Evolutionary conservation across 2,113 vertebrate genomes (phyloP).

Genomic region (Burhinus oedicnemus): DNA sequence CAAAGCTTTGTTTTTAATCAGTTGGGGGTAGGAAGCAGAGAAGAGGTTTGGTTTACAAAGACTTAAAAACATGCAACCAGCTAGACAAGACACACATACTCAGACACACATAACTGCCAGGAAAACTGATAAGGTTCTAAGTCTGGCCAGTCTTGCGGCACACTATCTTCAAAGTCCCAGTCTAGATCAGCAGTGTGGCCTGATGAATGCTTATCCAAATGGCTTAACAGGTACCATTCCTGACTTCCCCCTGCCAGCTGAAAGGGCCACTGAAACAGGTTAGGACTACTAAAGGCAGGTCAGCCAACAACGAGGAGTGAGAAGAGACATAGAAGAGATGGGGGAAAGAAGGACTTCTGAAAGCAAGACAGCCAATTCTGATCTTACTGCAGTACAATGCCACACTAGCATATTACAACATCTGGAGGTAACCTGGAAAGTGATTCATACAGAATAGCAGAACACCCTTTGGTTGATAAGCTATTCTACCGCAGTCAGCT

Average conservation of each 20-base stretch:
- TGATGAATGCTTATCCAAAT: neutral
- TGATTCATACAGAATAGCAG: neutral
- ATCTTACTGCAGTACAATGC: neutral
- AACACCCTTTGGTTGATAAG: neutral
- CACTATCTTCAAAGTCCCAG: neutral
- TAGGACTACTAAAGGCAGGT: neutral
- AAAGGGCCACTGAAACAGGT: neutral
- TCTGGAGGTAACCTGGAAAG: neutral
- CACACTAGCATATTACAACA: neutral
- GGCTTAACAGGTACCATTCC: neutral
- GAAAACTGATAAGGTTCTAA: neutral
- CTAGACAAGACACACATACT: neutral
- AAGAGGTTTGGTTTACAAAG: rapidly evolving
- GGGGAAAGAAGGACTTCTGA: neutral
- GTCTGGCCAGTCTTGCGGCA: neutral
- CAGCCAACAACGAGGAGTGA: neutral
- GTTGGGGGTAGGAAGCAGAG: rapidly evolving
- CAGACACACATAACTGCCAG: neutral
- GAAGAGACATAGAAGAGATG: neutral
- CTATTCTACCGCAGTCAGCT: neutral
- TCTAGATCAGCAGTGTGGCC: neutral
- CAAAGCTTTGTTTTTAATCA: neutral
- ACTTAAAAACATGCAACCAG: neutral
- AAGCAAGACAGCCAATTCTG: neutral
- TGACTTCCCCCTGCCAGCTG: neutral